Conservation (phyloP, 2,797 vertebrate species). For the Pseudochromis fuscus region DNA sequence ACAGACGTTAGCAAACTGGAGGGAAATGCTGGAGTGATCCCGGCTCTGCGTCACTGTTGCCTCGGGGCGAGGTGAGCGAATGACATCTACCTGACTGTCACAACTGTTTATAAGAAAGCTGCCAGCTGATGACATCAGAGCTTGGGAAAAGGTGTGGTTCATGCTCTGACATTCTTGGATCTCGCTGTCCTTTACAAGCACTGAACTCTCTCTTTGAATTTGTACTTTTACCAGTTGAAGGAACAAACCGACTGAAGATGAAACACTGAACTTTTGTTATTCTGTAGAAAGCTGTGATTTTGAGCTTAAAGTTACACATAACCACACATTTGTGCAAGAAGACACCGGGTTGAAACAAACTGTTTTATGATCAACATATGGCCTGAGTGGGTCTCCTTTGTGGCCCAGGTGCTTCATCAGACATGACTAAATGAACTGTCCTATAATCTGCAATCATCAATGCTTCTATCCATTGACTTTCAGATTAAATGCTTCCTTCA, state of each 20-base stretch:
- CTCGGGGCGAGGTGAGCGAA: slow-evolving; percentile 19
- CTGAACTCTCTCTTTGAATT: slow-evolving; percentile 10
- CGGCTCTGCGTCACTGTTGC: slow-evolving; percentile 43
- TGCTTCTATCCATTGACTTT: too few relatives aligned
- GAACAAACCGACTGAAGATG: slow-evolving; percentile 8
- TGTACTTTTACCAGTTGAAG: neutral
- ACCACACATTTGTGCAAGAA: slow-evolving; percentile 26
- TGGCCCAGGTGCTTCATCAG: too few relatives aligned
- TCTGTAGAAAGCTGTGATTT: slow-evolving; percentile 34
- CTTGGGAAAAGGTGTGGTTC: slow-evolving; percentile 47
- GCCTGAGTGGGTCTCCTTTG: too few relatives aligned
- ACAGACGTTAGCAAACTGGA: slow-evolving; percentile 48
- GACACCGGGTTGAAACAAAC: slow-evolving; percentile 15
- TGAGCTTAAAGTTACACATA: slow-evolving; percentile 15
- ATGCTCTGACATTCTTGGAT: slow-evolving; percentile 10
- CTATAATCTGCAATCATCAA: too few relatives aligned
- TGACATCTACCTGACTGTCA: slow-evolving; percentile 42
- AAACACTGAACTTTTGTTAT: slow-evolving; percentile 23
- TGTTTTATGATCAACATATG: neutral
- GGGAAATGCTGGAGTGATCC: slow-evolving; percentile 13
- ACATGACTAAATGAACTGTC: too few relatives aligned
- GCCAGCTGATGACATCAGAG: slow-evolving; percentile 21
- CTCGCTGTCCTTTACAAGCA: slow-evolving; percentile 17
- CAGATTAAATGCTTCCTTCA: neutral
- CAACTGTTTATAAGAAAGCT: slow-evolving; percentile 48